These are phyloP conservation scores for Coreius guichenoti DNA, from an alignment of 2,797 vertebrate species.

Conservation along the genomic window DNA sequence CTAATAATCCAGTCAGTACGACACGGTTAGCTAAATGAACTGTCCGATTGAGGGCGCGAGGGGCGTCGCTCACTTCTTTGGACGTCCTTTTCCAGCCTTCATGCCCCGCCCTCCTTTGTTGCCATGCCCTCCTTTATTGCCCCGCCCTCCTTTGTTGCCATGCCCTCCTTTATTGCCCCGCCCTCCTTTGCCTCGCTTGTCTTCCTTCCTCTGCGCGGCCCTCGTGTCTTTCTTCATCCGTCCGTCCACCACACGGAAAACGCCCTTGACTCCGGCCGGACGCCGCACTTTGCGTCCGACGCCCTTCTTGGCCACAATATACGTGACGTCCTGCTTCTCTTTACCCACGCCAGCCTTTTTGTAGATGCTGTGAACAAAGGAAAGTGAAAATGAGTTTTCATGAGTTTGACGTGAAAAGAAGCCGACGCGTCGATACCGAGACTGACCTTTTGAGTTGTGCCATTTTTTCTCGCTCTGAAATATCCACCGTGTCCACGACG, in stretches of 20 bases:
- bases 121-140: conserved; percentile 38
- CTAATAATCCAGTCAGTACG: not conserved
- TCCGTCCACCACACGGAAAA: conserved; percentile 93
- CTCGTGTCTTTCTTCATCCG: conserved; percentile 96
- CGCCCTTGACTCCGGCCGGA: conserved; percentile 88
- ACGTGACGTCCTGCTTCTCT: conserved; percentile 93
- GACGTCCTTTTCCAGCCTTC: conserved; percentile 48
- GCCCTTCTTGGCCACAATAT: conserved; percentile 91
- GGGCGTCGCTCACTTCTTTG: conserved; percentile 45
- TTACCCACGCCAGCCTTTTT: conserved; percentile 95
- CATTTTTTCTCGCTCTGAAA: conserved; percentile 93
- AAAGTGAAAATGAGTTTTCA: not conserved
- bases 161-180: conserved; percentile 48
- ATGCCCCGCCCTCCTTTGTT: conserved; percentile 15
- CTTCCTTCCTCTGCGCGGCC: conserved; percentile 83
- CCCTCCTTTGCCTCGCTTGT: conserved; percentile 64
- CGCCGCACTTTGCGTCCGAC: conserved; percentile 86
- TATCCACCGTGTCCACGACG: conserved; percentile 93
- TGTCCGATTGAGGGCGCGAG: not conserved
- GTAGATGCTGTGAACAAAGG: conserved; percentile 84
- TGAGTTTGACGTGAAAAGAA: not conserved
- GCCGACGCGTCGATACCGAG: not conserved
- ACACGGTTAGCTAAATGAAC: not conserved
- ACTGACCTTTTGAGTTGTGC: conserved; percentile 89
- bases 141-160: conserved; percentile 41